Base-by-base conservation (phyloP, 2,797 vertebrate species). In the Acanthurus leucopareius region DNA sequence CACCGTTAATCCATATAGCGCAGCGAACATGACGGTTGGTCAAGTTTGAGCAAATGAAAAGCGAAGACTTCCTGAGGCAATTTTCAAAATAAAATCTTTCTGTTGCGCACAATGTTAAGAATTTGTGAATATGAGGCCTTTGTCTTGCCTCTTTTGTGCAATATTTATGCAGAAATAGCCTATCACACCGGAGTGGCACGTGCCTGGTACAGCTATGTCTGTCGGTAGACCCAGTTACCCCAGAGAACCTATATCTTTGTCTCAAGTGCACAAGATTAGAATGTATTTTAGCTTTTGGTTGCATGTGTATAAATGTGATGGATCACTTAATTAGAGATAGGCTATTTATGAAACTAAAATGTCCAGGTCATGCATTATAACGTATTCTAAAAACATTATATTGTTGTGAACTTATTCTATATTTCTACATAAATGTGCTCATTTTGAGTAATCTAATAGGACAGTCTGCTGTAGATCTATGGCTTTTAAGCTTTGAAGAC, bases 1-100 rank as follows among this genome's bases (percentile, higher is more conserved):
- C 82, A 63, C 85, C 19, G 82, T 66, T 91, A 90, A 92, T 91
- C 91, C 90, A 63, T 1, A 49, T 0, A 69, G 75, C 69, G 70
- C 65, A 70, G 61, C 75, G 49, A 58, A 54, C 53, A 35, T 3
- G 51, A 58, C 47, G n/a, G 7, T 0, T 8, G 35, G 35, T 62
- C 73, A 69, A 17, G 32, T 10, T 3, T 5, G 7, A 61, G 0
- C 2, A 0, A 5, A 10, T 2, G 0, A 5, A n/a, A 25, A 0
- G 7, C 8, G 0, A 1, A 3, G 0, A 48, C 75, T 85, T 92
- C 92, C 92, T 28, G 42, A 0, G 11, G 2, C 0, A 0, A 2
- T 6, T 86, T 89, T 88, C 90, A 90, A 73, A 91, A 86, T 91
- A 90, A 90, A 84, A 72, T 1, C 0, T 14, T 7, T 2, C 0